Evolutionary conservation across 2,113 vertebrate species (phyloP).

Genomic region (Ranitomeya imitator): DNA sequence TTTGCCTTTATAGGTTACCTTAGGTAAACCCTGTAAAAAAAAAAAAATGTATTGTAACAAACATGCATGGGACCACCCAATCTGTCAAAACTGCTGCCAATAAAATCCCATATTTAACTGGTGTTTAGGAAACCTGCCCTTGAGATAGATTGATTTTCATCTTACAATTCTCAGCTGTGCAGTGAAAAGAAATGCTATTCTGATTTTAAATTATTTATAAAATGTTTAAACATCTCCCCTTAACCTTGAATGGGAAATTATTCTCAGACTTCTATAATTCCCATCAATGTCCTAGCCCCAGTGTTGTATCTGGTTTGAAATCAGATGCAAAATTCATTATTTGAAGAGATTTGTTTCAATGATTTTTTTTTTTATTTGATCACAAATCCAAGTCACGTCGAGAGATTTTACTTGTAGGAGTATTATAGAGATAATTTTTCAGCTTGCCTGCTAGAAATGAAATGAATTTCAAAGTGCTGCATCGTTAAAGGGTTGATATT

Average conservation of each 20-base stretch:
- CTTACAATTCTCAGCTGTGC: constrained; percentile 43
- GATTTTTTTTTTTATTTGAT: background rate
- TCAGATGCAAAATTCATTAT: constrained; percentile 22
- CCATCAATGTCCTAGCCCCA: constrained; percentile 20
- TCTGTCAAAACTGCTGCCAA: constrained; percentile 21
- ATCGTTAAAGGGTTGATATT: no score
- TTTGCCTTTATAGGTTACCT: background rate
- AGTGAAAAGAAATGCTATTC: constrained; percentile 40
- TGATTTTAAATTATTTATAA: constrained; percentile 52
- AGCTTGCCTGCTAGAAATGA: background rate
- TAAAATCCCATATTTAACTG: constrained; percentile 37
- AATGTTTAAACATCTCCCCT: constrained; percentile 53
- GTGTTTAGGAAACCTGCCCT: constrained; percentile 43
- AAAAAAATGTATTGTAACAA: background rate
- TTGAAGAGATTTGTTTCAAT: constrained; percentile 17
- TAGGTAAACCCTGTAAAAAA: background rate
- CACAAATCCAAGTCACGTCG: background rate
- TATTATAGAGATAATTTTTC: background rate
- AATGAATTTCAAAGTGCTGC: background rate
- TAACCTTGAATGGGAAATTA: constrained; percentile 44
- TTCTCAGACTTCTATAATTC: constrained; percentile 37
- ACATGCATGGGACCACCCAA: background rate
- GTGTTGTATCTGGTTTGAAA: constrained; percentile 34
- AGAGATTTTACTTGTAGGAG: background rate
- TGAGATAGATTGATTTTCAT: constrained; percentile 43